Evolutionary conservation across 2,888 invertebrate genomes (phyloP).

Genomic region (Polymixis flavicincta): DNA sequence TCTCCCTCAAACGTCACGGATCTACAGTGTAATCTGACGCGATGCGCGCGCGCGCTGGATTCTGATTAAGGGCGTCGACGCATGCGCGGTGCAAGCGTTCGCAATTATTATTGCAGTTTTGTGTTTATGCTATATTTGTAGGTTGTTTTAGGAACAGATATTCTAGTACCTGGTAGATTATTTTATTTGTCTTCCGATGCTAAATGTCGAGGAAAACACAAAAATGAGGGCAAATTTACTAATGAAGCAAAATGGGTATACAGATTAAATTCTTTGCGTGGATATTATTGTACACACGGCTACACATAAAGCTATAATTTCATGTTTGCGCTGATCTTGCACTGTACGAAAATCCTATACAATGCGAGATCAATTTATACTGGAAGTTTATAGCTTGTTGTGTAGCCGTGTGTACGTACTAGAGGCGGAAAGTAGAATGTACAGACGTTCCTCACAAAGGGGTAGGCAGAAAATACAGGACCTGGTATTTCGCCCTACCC

Average conservation of each 20-base stretch:
- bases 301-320: too few relatives aligned
- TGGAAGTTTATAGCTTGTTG: too few relatives aligned
- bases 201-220: background rate
- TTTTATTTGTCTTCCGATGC: slow-evolving; percentile 1
- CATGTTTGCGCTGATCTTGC: too few relatives aligned
- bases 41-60: slow-evolving; percentile 75
- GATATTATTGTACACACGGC: background rate
- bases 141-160: slow-evolving; percentile 33
- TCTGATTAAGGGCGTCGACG: slow-evolving; percentile 78
- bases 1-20: slow-evolving; percentile 64
- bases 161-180: background rate
- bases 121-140: slow-evolving; percentile 44
- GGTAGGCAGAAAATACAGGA: background rate
- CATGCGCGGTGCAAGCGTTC: slow-evolving; percentile 61
- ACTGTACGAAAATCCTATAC: too few relatives aligned
- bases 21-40: slow-evolving; percentile 74
- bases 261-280: background rate
- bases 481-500: too few relatives aligned
- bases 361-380: too few relatives aligned
- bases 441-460: background rate
- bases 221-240: background rate
- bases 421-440: background rate
- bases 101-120: slow-evolving; percentile 60
- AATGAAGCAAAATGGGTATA: background rate
- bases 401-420: too few relatives aligned